Base-by-base conservation (phyloP, 23 tunicate genomes). In the Ciona savignyi region DNA sequence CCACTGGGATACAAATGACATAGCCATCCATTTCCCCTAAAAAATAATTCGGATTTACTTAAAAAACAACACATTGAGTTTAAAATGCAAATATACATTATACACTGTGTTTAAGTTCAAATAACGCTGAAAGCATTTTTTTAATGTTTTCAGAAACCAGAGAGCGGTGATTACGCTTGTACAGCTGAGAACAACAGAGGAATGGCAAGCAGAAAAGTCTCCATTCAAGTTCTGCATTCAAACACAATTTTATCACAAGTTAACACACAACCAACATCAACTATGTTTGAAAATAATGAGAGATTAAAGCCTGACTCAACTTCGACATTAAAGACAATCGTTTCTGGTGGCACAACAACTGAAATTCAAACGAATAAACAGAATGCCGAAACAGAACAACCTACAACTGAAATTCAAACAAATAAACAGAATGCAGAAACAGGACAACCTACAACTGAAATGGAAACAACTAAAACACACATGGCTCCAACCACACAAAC, bases 121-220 rank as follows among this genome's bases (percentile, higher is more conserved):
- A n/a, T n/a, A n/a, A n/a, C n/a, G n/a, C n/a, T n/a, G n/a, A n/a
- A n/a, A n/a, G n/a, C n/a, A n/a, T n/a, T n/a, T n/a, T n/a, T n/a
- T n/a, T n/a, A n/a, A n/a, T n/a, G n/a, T n/a, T n/a, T n/a, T n/a
- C n/a, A n/a, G n/a, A n/a, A n/a, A n/a, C 65, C 30, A 22, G 34
- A 48, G 30, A 28, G 26, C 20, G 77, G 77, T 1, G 29, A 72
- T 22, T 72, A 48, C 32, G 32, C 34, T 24, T 72, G 77, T 51
- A 27, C 29, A n/a, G 77, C 77, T 49, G 15, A 2, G 1, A 72
- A 72, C 51, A 20, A 23, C 30, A 35, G 30, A 48, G 77, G 77
- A 9, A 72, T 35, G 65, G 65, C 65, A 27, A 23, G 25, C 15
- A 34, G 77, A 1, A 2, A 51, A 72, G 65, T 72, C 2, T 26